Base-by-base conservation (phyloP, 2,797 vertebrate species). In the Brachymystax lenok region DNA sequence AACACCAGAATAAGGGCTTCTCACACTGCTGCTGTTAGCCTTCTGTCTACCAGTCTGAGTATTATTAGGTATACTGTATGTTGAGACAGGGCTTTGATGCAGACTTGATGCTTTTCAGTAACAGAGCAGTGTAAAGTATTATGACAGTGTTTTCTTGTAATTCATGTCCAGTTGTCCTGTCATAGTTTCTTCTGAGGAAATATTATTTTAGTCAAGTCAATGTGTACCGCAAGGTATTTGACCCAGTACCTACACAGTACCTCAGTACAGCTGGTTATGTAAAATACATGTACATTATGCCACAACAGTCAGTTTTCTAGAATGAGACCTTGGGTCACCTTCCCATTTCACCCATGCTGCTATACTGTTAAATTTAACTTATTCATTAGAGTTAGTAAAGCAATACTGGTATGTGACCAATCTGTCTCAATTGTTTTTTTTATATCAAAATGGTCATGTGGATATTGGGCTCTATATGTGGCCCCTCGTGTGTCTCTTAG, bases 11-110 rank as follows among this genome's bases (percentile, higher is more conserved):
- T 87, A 84, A 69, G 40, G 35, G 64, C 54, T 51, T 77, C 74
- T 51, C 69, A 51, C 13, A 50, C 71, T 61, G 69, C 27, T 82
- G 46, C 1, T 80, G 77, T 74, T 85, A 67, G 17, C 77, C 12
- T 46, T 80, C 59, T 51, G 80, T 77, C 78, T 85, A 56, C 80
- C 79, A 66, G 75, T 69, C 52, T 0, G 81, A 85, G 85, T 80
- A 80, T 24, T 72, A 14, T 79, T 80, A 40, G 35, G 21, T 75
- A 21, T 16, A 19, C 28, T 28, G 28, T 56, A 72, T 72, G 27
- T 72, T 27, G 21, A 12, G 24, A 51, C 10, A 13, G 10, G 14
- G 46, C 21, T 71, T 71, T 24, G n/a, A 27, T 66, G 21, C 63
- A 14, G 21, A 40, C 35, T 2, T 40, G 35, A 40, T 40, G 35